Evolutionary conservation across 2,113 vertebrate species (phyloP).

Genomic region (Lophura nycthemera): DNA sequence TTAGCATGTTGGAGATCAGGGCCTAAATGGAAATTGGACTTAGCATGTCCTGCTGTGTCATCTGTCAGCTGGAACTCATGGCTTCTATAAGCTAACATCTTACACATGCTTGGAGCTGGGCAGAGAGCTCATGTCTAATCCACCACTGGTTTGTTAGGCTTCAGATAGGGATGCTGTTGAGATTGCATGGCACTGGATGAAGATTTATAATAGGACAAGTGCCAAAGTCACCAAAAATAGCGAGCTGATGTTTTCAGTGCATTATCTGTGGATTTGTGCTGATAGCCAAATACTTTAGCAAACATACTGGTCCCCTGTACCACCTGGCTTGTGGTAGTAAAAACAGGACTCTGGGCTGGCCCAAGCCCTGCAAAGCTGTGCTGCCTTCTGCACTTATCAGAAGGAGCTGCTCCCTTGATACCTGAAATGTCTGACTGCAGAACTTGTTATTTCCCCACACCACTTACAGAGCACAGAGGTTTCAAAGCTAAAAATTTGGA

Average conservation of each 20-base stretch:
- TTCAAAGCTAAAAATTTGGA: neutral
- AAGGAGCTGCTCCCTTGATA: neutral
- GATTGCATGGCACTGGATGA: neutral
- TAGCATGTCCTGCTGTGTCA: neutral
- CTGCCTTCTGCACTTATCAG: neutral
- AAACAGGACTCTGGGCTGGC: neutral
- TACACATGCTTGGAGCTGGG: neutral
- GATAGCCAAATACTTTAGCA: neutral
- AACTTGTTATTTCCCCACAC: neutral
- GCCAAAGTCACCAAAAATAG: neutral
- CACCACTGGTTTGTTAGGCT: neutral
- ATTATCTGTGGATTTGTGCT: neutral
- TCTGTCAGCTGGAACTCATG: neutral
- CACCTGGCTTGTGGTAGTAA: neutral
- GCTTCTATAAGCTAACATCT: neutral
- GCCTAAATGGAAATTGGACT: neutral
- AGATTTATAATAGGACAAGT: neutral
- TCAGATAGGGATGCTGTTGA: neutral
- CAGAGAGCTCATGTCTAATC: neutral
- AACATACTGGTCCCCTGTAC: neutral
- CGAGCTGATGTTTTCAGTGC: neutral
- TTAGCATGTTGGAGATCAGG: conserved; percentile 15
- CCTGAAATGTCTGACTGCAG: neutral
- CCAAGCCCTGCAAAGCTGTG: neutral
- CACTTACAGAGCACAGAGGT: neutral